Evolutionary conservation across 2,888 invertebrate species (phyloP).

Genomic region (Drosophila picticornis): DNA sequence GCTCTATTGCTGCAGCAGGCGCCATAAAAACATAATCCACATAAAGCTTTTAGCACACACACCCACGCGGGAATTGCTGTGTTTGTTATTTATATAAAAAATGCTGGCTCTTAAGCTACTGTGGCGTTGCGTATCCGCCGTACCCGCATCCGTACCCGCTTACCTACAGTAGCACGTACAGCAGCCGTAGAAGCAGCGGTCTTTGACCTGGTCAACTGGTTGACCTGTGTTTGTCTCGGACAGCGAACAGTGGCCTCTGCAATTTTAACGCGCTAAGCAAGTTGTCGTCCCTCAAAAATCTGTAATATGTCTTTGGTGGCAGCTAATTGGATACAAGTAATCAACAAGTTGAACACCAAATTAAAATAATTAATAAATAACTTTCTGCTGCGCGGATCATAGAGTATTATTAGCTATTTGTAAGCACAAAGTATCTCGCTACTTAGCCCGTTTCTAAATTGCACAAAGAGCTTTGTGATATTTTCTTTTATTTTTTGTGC

Average conservation of each 20-base stretch:
- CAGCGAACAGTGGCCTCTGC: conserved; percentile 26
- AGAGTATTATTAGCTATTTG: not conserved
- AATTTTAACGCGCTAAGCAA: conserved; percentile 28
- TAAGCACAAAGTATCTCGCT: not conserved
- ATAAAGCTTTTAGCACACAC: conserved; percentile 64
- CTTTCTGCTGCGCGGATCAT: not conserved
- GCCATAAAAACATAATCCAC: conserved; percentile 74
- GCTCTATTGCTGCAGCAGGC: conserved; percentile 44
- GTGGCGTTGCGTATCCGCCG: conserved; percentile 48
- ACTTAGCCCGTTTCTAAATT: not conserved
- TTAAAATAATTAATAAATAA: not conserved
- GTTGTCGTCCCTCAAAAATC: not conserved
- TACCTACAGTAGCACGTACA: conserved; percentile 9
- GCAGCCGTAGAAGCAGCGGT: conserved; percentile 12
- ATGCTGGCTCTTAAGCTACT: conserved; percentile 44
- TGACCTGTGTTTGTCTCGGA: not conserved
- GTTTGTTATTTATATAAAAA: conserved; percentile 40
- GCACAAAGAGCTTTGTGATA: not conserved
- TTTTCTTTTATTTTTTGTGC: not conserved
- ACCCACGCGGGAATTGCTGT: conserved; percentile 24
- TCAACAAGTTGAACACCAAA: conserved; percentile 1
- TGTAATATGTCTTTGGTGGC: conserved; percentile 7
- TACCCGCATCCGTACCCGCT: conserved; percentile 11
- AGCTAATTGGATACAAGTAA: conserved; percentile 17
- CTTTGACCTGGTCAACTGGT: conserved; percentile 25